A percentile compares a stretch with the other conserved stretches of the same genome.
Conservation (phyloP, 2,888 invertebrate species). For the Sipha maydis region DNA sequence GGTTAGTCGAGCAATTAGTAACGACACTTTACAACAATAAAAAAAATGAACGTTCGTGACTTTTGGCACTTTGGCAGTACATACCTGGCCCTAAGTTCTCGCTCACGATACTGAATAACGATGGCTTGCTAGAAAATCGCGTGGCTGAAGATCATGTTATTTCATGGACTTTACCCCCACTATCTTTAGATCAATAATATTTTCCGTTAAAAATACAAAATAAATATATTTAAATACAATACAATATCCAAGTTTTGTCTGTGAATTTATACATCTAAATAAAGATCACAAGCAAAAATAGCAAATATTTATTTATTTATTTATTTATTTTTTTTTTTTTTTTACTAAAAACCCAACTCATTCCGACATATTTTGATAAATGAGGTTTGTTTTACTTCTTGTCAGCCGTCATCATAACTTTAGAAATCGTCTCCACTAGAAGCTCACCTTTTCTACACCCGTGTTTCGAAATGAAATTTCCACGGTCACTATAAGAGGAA, state of each 20-base stretch:
- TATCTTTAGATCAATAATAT: conserved; percentile 54
- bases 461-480: conserved; percentile 44
- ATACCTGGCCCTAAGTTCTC: conserved; percentile 6
- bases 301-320: no score
- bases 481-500: neutral
- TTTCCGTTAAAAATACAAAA: conserved; percentile 20
- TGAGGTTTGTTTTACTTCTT: conserved; percentile 60
- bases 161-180: conserved; percentile 9
- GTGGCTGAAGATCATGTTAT: conserved; percentile 56
- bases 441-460: conserved; percentile 41
- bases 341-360: conserved; percentile 39
- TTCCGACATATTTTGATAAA: conserved; percentile 59
- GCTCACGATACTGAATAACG: conserved; percentile 15
- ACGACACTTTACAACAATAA: conserved; percentile 55
- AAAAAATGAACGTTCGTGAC: conserved; percentile 57
- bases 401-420: conserved; percentile 56
- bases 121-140: conserved; percentile 43
- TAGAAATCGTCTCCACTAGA: conserved; percentile 47
- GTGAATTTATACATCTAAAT: conserved; percentile 49
- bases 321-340: no score
- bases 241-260: conserved; percentile 22
- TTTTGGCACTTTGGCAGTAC: conserved; percentile 48
- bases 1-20: conserved; percentile 54
- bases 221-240: neutral
- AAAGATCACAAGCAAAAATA: conserved; percentile 33